These are phyloP conservation scores for Drosophila leonis DNA, from an alignment of 2,888 invertebrate genomes.

Conservation along the genomic window DNA sequence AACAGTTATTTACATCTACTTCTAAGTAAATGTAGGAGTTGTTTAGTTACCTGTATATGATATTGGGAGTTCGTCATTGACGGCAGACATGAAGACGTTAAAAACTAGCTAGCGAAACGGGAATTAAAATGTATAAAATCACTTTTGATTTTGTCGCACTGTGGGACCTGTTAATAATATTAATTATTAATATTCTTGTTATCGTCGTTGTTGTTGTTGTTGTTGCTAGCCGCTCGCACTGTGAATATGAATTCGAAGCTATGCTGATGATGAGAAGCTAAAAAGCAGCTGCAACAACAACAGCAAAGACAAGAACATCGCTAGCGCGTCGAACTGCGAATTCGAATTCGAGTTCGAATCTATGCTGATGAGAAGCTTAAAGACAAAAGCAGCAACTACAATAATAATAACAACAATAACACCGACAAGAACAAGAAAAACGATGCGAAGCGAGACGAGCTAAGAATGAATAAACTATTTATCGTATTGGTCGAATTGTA, in stretches of 20 bases:
- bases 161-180: constrained; percentile 73
- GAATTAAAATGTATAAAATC: constrained; percentile 65
- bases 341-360: constrained; percentile 36
- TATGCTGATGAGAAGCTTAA: constrained; percentile 48
- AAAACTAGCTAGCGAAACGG: constrained; percentile 45
- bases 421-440: constrained; percentile 14
- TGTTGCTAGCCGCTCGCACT: constrained; percentile 26
- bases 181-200: constrained; percentile 67
- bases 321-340: constrained; percentile 44
- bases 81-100: constrained; percentile 6
- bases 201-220: constrained; percentile 38
- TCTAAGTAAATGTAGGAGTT: background rate
- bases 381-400: constrained; percentile 27
- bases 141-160: constrained; percentile 70
- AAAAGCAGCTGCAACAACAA: constrained; percentile 28
- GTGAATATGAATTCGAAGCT: constrained; percentile 39
- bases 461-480: constrained; percentile 76
- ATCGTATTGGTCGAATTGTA: constrained; percentile 43
- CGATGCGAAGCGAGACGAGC: constrained; percentile 58
- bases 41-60: background rate
- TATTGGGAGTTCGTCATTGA: constrained; percentile 4
- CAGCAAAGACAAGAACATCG: constrained; percentile 21
- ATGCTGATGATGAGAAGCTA: constrained; percentile 49
- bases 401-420: constrained; percentile 21
- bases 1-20: background rate